These are phyloP conservation scores for Siniperca scherzeri DNA, from an alignment of 2,797 vertebrate genomes.

Conservation along the genomic window DNA sequence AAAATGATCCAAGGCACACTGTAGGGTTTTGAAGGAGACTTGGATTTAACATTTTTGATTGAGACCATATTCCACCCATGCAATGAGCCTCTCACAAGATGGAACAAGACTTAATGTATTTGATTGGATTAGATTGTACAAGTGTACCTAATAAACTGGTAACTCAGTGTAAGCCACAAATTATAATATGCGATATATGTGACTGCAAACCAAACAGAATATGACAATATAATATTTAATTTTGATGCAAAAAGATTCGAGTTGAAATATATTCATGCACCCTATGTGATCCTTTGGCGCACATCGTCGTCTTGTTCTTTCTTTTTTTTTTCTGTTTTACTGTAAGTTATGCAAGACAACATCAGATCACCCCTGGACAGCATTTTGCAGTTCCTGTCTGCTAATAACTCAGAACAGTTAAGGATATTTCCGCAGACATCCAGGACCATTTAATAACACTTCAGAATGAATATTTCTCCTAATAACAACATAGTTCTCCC, in stretches of 20 bases:
- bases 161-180: too few relatives aligned
- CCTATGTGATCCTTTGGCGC: not conserved
- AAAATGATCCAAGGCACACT: not conserved
- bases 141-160: not conserved
- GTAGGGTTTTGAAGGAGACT: too few relatives aligned
- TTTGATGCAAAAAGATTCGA: not conserved
- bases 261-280: not conserved
- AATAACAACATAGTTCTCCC: slow-evolving; percentile 15
- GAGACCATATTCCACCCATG: too few relatives aligned
- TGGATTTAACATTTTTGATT: too few relatives aligned
- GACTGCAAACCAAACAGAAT: not conserved
- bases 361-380: slow-evolving; percentile 28
- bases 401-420: slow-evolving; percentile 27
- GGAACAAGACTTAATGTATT: not conserved
- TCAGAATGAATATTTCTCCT: slow-evolving; percentile 21
- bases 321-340: slow-evolving; percentile 1
- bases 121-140: not conserved
- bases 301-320: not conserved
- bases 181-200: not conserved
- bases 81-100: too few relatives aligned
- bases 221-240: not conserved
- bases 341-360: slow-evolving; percentile 26
- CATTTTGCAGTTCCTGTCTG: slow-evolving; percentile 22
- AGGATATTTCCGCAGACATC: slow-evolving; percentile 18
- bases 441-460: slow-evolving; percentile 32